Base-by-base conservation (phyloP, 2,797 vertebrate genomes). In the Euthynnus affinis region DNA sequence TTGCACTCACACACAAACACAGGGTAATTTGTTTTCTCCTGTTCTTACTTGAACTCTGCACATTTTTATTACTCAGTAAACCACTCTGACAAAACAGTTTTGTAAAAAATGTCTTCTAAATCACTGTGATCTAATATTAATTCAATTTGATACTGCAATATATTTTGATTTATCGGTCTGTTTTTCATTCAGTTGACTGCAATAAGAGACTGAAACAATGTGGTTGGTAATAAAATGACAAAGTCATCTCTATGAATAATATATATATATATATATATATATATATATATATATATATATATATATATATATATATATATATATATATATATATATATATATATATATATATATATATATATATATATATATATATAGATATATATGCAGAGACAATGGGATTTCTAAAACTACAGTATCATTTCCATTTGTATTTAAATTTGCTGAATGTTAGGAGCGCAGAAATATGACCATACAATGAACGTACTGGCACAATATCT, bases 111-210 rank as follows among this genome's bases (percentile, higher is more conserved):
- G 52, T 27, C 10, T 53, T 74, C n/a, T 37, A 73, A 77, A 82
- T 74, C 63, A 74, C 70, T 63, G 5, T 32, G 32, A 78, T 64
- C 51, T 57, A 27, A 82, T 78, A 64, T 71, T 48, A 63, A 59
- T 72, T 66, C 27, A 37, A 70, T 68, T 25, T 69, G 71, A 79
- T 66, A 23, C 17, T 44, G 73, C 69, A 71, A 46, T 65, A 37
- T 78, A 69, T 56, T 80, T 62, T 10, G 48, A 74, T 81, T 71
- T 56, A 77, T 69, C 58, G 27, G 9, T 53, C 12, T 20, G 6
- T 58, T 67, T 74, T 75, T 58, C 20, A 29, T 60, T 71, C 6
- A 23, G 40, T 51, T 71, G 57, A 49, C 22, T 57, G 29, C 71
- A 62, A 51, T 48, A 46, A 75, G 75, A 76, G 29, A 22, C 52